Percentiles rank a stretch among this genome's conserved stretches.
Evolutionary conservation across 2,797 vertebrate species (phyloP).

Genomic region (Eulemur mongoz): DNA sequence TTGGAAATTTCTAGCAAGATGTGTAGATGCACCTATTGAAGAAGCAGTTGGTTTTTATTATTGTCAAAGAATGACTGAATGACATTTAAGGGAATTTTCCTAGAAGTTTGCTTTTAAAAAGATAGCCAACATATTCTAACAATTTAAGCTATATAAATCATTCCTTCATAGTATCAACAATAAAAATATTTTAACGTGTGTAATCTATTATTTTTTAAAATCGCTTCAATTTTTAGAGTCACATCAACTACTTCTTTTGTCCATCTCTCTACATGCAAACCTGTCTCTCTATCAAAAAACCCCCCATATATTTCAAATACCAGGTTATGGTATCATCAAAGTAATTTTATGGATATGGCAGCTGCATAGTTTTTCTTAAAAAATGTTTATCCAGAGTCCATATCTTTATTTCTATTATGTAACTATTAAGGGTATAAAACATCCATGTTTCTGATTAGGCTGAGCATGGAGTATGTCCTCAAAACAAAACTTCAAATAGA

Average conservation of each 20-base stretch:
- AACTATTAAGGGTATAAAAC: background rate
- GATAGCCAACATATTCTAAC: conserved; percentile 49
- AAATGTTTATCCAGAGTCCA: background rate
- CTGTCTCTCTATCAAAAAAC: background rate
- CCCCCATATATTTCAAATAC: background rate
- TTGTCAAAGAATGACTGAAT: conserved; percentile 75
- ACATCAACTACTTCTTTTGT: background rate
- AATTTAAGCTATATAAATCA: conserved; percentile 46
- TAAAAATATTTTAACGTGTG: conserved; percentile 10
- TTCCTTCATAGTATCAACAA: conserved; percentile 19
- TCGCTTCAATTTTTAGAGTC: background rate
- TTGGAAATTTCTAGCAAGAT: conserved; percentile 83
- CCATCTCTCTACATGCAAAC: background rate
- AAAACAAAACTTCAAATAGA: conserved; percentile 46
- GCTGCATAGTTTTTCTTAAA: background rate
- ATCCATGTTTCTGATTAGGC: background rate
- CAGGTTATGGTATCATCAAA: background rate
- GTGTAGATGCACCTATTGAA: conserved; percentile 82
- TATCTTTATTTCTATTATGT: conserved; percentile 11
- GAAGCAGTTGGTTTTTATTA: conserved; percentile 81
- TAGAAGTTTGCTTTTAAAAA: conserved; percentile 73
- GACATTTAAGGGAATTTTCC: conserved; percentile 73
- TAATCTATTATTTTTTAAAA: background rate
- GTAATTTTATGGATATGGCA: background rate
- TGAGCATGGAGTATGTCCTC: background rate